phyloP scores from a whole-genome alignment of 2,113 vertebrate species.

The Phalacrocorax aristotelis region DNA sequence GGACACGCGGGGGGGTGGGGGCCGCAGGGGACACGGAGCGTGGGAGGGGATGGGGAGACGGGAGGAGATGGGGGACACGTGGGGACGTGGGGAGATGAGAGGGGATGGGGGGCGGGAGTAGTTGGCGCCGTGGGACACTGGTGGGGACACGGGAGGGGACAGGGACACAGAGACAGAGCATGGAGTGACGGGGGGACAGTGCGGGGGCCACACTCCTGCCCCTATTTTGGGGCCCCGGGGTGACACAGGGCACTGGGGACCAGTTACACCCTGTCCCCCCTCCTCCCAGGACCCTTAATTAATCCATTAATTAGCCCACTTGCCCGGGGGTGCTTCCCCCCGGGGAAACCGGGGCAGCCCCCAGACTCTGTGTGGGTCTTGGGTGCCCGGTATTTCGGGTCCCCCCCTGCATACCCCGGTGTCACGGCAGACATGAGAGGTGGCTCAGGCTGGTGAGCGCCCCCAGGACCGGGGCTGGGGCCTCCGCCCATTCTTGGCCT shows the following conservation, averaged over 20 bases:
- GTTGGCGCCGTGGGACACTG: not conserved
- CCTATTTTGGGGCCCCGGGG: not conserved
- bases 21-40: too few relatives aligned
- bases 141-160: not conserved
- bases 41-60: too few relatives aligned
- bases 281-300: not conserved
- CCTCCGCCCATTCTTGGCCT: fast-evolving
- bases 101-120: not conserved
- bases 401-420: fast-evolving
- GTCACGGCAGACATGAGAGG: fast-evolving
- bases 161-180: not conserved
- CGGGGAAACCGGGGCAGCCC: not conserved
- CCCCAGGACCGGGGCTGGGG: fast-evolving
- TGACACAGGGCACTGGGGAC: not conserved
- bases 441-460: not conserved
- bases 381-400: not conserved
- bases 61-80: too few relatives aligned
- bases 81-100: not conserved
- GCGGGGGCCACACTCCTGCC: fast-evolving
- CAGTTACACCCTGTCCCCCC: not conserved
- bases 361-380: not conserved
- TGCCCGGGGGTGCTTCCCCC: not conserved
- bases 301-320: not conserved
- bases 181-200: not conserved
- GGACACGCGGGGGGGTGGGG: too few relatives aligned